Evolutionary conservation across 2,888 invertebrate genomes (phyloP).

Genomic region (Ernsta delagoae): DNA sequence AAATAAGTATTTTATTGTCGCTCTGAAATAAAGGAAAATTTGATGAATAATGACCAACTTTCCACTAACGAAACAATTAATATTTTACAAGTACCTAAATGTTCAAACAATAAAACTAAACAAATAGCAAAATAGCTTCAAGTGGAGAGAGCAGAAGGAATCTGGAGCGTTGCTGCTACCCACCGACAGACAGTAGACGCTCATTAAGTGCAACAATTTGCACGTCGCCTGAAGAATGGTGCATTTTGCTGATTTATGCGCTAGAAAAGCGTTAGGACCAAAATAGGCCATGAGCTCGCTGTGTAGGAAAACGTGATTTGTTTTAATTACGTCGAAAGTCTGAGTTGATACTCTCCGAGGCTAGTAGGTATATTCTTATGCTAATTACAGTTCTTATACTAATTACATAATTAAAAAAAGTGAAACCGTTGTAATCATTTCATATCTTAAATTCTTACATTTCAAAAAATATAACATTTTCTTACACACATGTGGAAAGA

Average conservation of each 20-base stretch:
- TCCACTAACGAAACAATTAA: too few species aligned
- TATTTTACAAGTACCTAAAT: too few species aligned
- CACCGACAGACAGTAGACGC: constrained; percentile 48
- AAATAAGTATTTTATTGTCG: too few species aligned
- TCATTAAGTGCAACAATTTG: constrained; percentile 74
- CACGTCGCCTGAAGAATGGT: constrained; percentile 49
- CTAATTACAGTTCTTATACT: too few species aligned
- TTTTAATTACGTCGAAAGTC: constrained; percentile 41
- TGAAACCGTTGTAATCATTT: background rate
- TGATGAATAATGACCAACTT: too few species aligned
- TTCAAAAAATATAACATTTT: too few species aligned
- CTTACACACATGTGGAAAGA: too few species aligned
- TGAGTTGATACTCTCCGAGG: background rate
- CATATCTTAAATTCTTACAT: background rate
- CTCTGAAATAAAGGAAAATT: too few species aligned
- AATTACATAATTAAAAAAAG: background rate
- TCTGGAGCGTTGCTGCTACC: constrained; percentile 28
- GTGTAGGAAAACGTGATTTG: constrained; percentile 17
- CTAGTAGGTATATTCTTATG: background rate
- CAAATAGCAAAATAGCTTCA: constrained; percentile 20
- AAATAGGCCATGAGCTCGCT: constrained; percentile 33
- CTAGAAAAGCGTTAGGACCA: constrained; percentile 36
- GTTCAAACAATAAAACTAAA: background rate
- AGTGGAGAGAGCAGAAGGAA: constrained; percentile 18
- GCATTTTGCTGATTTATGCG: constrained; percentile 38